These are phyloP conservation scores for Picathartes gymnocephalus DNA, from an alignment of 2,113 vertebrate species.

Conservation along the genomic window DNA sequence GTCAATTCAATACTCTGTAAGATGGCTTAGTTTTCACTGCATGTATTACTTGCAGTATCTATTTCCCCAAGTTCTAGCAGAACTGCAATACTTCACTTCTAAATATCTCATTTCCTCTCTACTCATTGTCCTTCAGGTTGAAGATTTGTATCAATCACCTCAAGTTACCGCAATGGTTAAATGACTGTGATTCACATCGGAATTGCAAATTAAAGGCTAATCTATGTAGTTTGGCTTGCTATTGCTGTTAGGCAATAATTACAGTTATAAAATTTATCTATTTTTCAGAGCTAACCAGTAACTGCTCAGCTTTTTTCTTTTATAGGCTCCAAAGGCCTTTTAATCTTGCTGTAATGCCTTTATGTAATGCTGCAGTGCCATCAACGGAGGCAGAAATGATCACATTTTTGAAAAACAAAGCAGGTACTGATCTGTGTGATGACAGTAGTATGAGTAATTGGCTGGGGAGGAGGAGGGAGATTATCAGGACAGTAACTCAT, in stretches of 20 bases:
- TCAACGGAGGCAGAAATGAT: conserved; percentile 8
- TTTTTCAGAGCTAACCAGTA: conserved; percentile 5
- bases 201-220: conserved; percentile 34
- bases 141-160: background rate
- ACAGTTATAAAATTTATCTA: background rate
- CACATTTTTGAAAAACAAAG: conserved; percentile 35
- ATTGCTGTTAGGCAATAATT: background rate
- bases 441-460: conserved; percentile 42
- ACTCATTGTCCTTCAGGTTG: background rate
- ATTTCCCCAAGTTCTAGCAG: background rate
- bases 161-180: background rate
- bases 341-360: conserved; percentile 44
- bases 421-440: conserved; percentile 42
- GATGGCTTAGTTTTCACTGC: background rate
- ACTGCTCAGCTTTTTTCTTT: conserved; percentile 23
- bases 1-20: background rate
- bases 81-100: background rate
- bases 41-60: background rate
- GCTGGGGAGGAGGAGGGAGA: conserved; percentile 28
- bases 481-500: conserved; percentile 32
- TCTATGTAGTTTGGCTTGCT: background rate
- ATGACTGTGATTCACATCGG: background rate
- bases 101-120: background rate
- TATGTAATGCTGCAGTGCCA: conserved; percentile 41
- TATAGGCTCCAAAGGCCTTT: conserved; percentile 30